A percentile compares a stretch with the other conserved stretches of the same genome.
phyloP scores from a whole-genome alignment of 2,797 vertebrate genomes.

The Alosa sapidissima region DNA sequence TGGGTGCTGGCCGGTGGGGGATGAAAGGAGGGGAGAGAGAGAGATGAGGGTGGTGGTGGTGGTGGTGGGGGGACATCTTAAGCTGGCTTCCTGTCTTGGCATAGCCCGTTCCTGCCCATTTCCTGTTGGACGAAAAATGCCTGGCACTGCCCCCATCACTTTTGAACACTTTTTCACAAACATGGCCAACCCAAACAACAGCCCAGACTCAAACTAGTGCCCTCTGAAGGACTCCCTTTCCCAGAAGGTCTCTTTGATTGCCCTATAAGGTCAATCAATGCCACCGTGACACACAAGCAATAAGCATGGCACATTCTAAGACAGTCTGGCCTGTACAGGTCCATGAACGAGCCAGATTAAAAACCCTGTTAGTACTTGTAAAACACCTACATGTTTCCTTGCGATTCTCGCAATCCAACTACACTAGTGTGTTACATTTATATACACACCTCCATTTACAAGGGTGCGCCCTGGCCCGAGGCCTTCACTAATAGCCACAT shows the following conservation, averaged over 20 bases:
- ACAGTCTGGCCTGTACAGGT: not conserved
- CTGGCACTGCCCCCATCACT: slow-evolving; percentile 44
- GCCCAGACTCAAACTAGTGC: slow-evolving; percentile 33
- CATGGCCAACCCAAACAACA: slow-evolving; percentile 58
- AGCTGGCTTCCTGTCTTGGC: slow-evolving; percentile 69
- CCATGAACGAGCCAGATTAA: not conserved
- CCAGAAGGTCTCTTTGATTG: slow-evolving; percentile 28
- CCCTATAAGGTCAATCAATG: slow-evolving; percentile 8
- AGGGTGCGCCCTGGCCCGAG: not conserved
- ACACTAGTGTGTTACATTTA: not conserved
- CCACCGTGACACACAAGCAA: not conserved
- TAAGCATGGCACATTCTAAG: not conserved
- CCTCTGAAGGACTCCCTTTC: slow-evolving; percentile 37
- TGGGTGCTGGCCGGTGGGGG: slow-evolving; percentile 36
- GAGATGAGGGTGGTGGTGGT: slow-evolving; percentile 10
- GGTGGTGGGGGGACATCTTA: slow-evolving; percentile 52
- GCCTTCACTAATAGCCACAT: slow-evolving; percentile 15
- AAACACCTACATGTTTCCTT: not conserved
- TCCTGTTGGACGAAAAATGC: slow-evolving; percentile 67
- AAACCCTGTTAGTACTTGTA: not conserved
- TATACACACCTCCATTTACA: slow-evolving; percentile 7
- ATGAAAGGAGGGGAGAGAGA: not conserved
- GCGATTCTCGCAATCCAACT: slow-evolving; percentile 6
- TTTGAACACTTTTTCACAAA: slow-evolving; percentile 31
- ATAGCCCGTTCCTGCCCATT: slow-evolving; percentile 69